These are phyloP conservation scores for Sarcophaga peregrina DNA, from an alignment of 1,140 invertebrate species.

Conservation along the genomic window DNA sequence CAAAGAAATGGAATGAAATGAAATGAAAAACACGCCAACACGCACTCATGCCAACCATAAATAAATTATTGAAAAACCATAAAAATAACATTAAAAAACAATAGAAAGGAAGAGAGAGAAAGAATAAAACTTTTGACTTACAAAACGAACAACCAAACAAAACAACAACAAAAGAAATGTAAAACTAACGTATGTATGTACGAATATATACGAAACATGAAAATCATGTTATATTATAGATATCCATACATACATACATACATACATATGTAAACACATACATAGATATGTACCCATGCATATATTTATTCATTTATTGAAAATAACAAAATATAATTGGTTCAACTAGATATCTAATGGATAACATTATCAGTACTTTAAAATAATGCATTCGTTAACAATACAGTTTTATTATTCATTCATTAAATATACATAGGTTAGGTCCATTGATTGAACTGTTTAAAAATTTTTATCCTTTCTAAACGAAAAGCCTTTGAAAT, in stretches of 20 bases:
- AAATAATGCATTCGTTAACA: not conserved
- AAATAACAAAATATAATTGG: conserved; percentile 26
- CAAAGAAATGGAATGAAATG: too few relatives aligned
- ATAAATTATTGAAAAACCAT: conserved; percentile 40
- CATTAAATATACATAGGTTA: too few relatives aligned
- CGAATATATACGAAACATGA: not conserved
- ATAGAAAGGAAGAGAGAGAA: not conserved
- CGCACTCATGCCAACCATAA: conserved; percentile 36
- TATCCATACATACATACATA: too few relatives aligned
- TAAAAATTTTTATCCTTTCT: too few relatives aligned
- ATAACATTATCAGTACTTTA: not conserved
- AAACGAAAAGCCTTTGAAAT: too few relatives aligned
- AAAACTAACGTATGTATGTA: not conserved
- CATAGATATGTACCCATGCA: not conserved
- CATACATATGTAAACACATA: conserved; percentile 10
- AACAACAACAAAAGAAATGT: not conserved
- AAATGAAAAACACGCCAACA: conserved; percentile 9
- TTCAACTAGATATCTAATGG: conserved; percentile 30
- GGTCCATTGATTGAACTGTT: too few relatives aligned
- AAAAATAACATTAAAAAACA: conserved; percentile 29
- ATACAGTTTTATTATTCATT: too few relatives aligned
- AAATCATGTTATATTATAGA: not conserved
- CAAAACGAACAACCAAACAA: not conserved
- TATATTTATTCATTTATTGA: not conserved
- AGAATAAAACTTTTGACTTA: not conserved